phyloP scores from a whole-genome alignment of 2,888 invertebrate species.

The Amphiduros pacificus region DNA sequence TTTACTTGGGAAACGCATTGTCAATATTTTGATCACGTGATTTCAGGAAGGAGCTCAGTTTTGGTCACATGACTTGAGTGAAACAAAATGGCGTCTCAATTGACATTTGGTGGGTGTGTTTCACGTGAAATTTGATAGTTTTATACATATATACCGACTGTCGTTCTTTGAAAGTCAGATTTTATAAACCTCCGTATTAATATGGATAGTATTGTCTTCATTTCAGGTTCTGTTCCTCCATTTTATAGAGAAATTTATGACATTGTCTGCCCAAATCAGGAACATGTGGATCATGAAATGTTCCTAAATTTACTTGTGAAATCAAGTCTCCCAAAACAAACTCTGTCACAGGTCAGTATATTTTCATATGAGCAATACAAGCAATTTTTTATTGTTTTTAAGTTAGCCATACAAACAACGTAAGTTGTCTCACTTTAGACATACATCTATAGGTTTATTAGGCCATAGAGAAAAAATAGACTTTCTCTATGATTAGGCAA shows the following conservation, averaged over 20 bases:
- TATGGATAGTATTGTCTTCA: not conserved
- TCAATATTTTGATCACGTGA: too few relatives aligned
- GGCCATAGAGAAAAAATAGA: too few relatives aligned
- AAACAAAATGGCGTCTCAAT: slow-evolving; percentile 27
- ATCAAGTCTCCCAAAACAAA: slow-evolving; percentile 52
- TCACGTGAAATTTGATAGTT: not conserved
- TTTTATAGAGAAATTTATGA: slow-evolving; percentile 60
- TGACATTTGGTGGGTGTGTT: slow-evolving; percentile 25
- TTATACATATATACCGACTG: not conserved
- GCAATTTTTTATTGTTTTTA: too few relatives aligned
- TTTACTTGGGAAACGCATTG: too few relatives aligned
- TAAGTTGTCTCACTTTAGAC: too few relatives aligned
- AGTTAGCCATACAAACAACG: too few relatives aligned
- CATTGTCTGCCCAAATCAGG: slow-evolving; percentile 58
- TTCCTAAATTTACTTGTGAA: slow-evolving; percentile 57
- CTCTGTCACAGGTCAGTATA: slow-evolving; percentile 54
- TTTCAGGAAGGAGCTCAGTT: too few relatives aligned
- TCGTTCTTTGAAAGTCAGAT: not conserved
- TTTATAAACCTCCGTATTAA: not conserved
- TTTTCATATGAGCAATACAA: too few relatives aligned
- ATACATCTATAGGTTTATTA: too few relatives aligned
- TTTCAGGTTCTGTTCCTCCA: slow-evolving; percentile 57
- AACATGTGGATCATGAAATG: slow-evolving; percentile 58
- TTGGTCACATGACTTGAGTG: too few relatives aligned
- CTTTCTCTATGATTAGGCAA: too few relatives aligned